Conservation (phyloP, 2,113 vertebrate species). For the Plestiodon gilberti region DNA sequence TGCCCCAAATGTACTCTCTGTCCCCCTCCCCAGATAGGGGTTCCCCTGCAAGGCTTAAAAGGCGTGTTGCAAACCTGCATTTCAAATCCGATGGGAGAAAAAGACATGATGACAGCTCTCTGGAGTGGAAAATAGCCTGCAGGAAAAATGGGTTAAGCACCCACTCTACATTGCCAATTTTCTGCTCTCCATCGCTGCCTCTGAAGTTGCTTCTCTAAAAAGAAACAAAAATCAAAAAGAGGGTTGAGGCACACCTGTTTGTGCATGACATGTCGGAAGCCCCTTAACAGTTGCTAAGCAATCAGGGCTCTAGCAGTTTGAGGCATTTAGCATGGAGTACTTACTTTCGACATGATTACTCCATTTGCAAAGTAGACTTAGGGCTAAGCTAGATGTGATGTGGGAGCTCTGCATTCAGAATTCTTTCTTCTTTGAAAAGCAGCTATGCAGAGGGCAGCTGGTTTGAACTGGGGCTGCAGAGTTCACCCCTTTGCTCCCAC, state of each 20-base stretch:
- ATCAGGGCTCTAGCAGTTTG: no score
- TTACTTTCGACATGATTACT: no score
- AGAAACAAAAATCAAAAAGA: not conserved
- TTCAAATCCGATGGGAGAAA: not conserved
- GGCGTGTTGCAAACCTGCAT: not conserved
- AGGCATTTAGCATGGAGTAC: no score
- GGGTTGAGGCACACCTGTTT: not conserved
- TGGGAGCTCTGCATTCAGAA: no score
- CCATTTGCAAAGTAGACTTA: no score
- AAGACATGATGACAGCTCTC: no score
- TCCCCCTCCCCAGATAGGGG: not conserved
- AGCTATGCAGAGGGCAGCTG: no score
- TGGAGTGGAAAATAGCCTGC: not conserved
- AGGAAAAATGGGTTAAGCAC: not conserved
- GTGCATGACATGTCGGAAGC: not conserved
- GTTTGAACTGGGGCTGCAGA: no score
- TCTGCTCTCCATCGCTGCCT: not conserved
- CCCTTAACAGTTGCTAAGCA: not conserved
- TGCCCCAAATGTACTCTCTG: not conserved
- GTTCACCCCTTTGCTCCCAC: no score
- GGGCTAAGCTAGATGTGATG: no score
- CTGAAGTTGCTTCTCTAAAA: not conserved
- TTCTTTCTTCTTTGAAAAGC: no score
- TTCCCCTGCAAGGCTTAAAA: not conserved
- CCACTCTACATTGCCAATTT: not conserved